Evolutionary conservation across 2,797 vertebrate genomes (phyloP), one percentile per base, ranked within the genome.

Genomic region (Argentina silus): DNA sequence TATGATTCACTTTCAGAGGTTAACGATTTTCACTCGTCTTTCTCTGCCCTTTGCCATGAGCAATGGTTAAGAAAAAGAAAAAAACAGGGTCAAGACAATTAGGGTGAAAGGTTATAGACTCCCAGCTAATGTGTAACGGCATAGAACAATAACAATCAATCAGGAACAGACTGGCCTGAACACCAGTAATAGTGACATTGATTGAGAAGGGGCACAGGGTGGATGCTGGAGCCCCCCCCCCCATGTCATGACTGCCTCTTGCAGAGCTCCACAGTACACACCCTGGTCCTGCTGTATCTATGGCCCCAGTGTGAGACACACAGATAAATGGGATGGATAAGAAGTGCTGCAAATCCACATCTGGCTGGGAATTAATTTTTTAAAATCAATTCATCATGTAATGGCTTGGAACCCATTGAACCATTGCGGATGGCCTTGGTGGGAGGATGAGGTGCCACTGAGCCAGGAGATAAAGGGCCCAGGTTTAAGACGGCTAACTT

Each of bases 121-220:
- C 76, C 72, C 67, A 75, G 85, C 83, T 90, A 88, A 91, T 88
- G 87, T 83, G 83, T 85, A 89, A 87, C 85, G 89, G 86, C 77
- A 74, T 81, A 81, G 84, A 87, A 89, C 85, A 88, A 88, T 86
- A 87, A 89, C 78, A 86, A 90, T 91, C 86, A 86, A 90, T 88
- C 83, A 69, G 75, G 79, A 78, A 67, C 9, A 47, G 64, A 72
- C 63, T 70, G 83, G 83, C 87, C 83, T 87, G 87, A 85, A 87
- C 88, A 87, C 86, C 80, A 76, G 79, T 81, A 82, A 82, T 78
- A 76, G 85, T 81, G 83, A 85, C 70, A 74, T 75, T 80, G 77
- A 75, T 83, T 82, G 67, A 77, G 83, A 76, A 77, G 85, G 89
- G 84, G 84, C 86, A 83, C 87, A 84, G 81, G n/a, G 80, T 85